Evolutionary conservation across 1,140 invertebrate species (phyloP).

Genomic region (Cydia fagiglandana): DNA sequence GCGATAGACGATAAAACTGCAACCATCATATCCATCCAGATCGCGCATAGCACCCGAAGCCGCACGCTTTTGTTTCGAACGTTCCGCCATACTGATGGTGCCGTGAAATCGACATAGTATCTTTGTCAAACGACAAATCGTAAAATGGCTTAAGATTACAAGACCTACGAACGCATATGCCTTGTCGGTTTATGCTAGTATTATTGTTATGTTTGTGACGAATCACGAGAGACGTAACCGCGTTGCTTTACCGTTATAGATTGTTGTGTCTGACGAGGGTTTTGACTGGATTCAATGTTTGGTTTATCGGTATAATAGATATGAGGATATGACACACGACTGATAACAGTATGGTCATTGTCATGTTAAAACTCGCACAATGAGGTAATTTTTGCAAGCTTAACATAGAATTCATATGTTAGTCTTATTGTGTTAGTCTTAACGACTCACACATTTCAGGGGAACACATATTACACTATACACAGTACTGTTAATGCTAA

Average conservation of each 20-base stretch:
- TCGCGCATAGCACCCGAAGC: conserved; percentile 67
- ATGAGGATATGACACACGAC: background rate
- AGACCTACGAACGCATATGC: background rate
- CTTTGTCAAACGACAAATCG: conserved; percentile 51
- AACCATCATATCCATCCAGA: conserved; percentile 33
- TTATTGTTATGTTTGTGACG: conserved; percentile 24
- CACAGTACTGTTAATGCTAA: background rate
- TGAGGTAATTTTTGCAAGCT: conserved; percentile 18
- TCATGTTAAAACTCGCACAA: conserved; percentile 3
- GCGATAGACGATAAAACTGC: conserved; percentile 41
- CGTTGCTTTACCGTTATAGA: conserved; percentile 29
- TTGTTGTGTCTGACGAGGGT: conserved; percentile 9
- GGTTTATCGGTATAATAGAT: conserved; percentile 24
- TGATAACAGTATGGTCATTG: conserved; percentile 23
- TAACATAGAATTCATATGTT: background rate
- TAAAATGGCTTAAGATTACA: conserved; percentile 56
- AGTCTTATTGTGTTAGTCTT: background rate
- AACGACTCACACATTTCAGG: background rate
- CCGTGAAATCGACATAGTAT: conserved; percentile 66
- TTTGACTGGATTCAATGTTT: conserved; percentile 8
- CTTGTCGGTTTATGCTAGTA: background rate
- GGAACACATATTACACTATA: background rate
- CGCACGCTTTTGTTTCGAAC: conserved; percentile 52
- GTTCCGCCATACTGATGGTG: conserved; percentile 43
- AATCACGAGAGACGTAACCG: conserved; percentile 24